A percentile compares a stretch with the other conserved stretches of the same genome.
These are phyloP conservation scores for Crenuchus spilurus DNA, from an alignment of 2,797 vertebrate genomes.

Conservation along the genomic window DNA sequence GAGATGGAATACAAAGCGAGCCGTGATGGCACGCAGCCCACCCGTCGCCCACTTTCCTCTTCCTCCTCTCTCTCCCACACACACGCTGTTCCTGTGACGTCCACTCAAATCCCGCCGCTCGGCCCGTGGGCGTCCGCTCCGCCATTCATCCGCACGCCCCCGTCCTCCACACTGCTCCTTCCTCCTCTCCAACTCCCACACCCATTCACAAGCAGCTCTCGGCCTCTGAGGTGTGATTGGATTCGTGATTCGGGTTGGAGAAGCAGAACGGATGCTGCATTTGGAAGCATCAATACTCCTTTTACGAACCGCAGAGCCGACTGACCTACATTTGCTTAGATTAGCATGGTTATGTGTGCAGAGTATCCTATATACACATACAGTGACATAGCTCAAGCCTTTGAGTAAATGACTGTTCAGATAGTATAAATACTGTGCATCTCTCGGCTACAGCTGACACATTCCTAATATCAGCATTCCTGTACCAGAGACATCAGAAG, in stretches of 20 bases:
- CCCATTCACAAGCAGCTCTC: constrained; percentile 33
- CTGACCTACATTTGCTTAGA: too few relatives aligned
- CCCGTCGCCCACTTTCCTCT: constrained; percentile 73
- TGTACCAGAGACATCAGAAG: too few relatives aligned
- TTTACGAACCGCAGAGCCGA: neutral
- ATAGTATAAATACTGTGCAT: too few relatives aligned
- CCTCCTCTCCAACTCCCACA: constrained; percentile 40
- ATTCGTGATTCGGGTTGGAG: constrained; percentile 8
- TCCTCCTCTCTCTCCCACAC: constrained; percentile 70
- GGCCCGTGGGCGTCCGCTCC: constrained; percentile 49
- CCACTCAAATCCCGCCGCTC: constrained; percentile 62
- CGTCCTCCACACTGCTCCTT: constrained; percentile 44
- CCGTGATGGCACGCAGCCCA: constrained; percentile 71
- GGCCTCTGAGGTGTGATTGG: constrained; percentile 35
- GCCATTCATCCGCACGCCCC: constrained; percentile 54
- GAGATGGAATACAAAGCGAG: constrained; percentile 65
- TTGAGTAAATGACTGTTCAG: too few relatives aligned
- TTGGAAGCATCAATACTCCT: neutral
- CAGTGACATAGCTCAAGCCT: too few relatives aligned
- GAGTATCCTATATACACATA: too few relatives aligned
- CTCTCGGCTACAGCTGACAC: too few relatives aligned
- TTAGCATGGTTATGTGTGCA: too few relatives aligned
- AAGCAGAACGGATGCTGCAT: constrained; percentile 12
- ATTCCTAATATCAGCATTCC: too few relatives aligned
- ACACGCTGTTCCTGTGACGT: constrained; percentile 81